These are phyloP conservation scores for Glyphotaelius pellucidus DNA, from an alignment of 2,888 invertebrate species.

Conservation along the genomic window DNA sequence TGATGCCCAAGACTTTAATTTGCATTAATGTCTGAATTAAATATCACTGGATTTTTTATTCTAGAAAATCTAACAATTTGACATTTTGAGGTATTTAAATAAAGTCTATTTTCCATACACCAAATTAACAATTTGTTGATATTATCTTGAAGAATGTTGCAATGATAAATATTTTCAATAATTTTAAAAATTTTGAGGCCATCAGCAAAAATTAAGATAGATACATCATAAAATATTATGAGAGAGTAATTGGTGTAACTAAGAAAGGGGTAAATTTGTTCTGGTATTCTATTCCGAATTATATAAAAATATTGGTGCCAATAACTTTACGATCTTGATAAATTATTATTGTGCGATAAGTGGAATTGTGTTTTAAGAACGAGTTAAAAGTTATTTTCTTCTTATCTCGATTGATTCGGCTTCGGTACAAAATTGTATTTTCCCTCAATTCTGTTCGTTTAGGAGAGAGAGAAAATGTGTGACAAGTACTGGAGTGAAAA, in stretches of 20 bases:
- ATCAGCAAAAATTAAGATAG: too few species aligned
- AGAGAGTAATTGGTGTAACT: not conserved
- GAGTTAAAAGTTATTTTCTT: constrained; percentile 2
- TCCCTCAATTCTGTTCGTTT: not conserved
- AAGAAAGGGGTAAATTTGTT: not conserved
- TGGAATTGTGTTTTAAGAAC: not conserved
- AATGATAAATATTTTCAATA: too few species aligned
- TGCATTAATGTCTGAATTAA: too few species aligned
- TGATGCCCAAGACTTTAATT: too few species aligned
- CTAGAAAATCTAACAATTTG: too few species aligned
- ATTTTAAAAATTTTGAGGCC: too few species aligned
- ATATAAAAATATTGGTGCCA: not conserved
- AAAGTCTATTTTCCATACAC: too few species aligned
- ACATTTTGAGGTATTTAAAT: too few species aligned
- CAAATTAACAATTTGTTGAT: too few species aligned
- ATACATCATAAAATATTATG: too few species aligned
- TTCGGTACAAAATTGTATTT: constrained; percentile 4
- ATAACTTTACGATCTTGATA: not conserved
- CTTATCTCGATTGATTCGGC: not conserved
- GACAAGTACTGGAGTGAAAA: not conserved
- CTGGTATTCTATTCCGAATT: not conserved
- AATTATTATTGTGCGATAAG: not conserved
- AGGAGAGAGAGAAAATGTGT: not conserved
- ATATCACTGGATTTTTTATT: too few species aligned
- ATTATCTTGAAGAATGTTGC: too few species aligned